Evolutionary conservation across 2,797 vertebrate genomes (phyloP), one percentile per base, ranked within the genome.

Genomic region (Ptychadena robeensis): DNA sequence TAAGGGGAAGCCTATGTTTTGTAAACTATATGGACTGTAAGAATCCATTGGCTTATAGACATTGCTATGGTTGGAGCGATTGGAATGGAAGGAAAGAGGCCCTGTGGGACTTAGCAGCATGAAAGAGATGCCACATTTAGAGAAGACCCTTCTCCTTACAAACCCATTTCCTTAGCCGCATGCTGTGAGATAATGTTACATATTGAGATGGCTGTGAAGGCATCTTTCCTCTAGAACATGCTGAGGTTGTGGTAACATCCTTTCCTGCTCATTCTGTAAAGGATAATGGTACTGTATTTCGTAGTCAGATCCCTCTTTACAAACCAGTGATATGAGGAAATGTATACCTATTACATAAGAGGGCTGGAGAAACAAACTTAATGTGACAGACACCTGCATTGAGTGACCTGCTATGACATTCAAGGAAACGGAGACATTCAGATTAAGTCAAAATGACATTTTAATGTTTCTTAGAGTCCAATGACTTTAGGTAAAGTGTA

Each of bases 1-100:
- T 59, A 37, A 63, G 4, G 28, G 35, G 37, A 30, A 73, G 48
- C 73, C 57, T 38, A 73, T 28, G 48, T 14, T 73, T 72, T 81
- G 11, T 66, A 53, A 73, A 81, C 40, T 11, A 22, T 65, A 30
- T 73, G 70, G 70, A 73, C 61, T 74, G 70, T 73, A 81, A 81
- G 61, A 67, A 40, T 67, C 38, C 66, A 57, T 67, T 81, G 63
- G 63, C 61, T 81, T 73, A 30, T 40, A 81, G 71, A 37, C 80
- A 59, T 67, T 74, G 71, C 74, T 63, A 81, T 66, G 65, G 79
- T 34, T 81, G 57, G 63, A 73, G 61, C 71, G 15, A 73, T 74
- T 81, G 79, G 44, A 53, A 66, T 73, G 61, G 79, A 81, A 81
- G 71, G 71, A 68, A 73, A 81, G 71, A 74, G 40, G 63, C 64